Percentiles rank a stretch among this genome's conserved stretches.
These are phyloP conservation scores for Phainopepla nitens DNA, from an alignment of 2,113 vertebrate genomes.

Conservation along the genomic window DNA sequence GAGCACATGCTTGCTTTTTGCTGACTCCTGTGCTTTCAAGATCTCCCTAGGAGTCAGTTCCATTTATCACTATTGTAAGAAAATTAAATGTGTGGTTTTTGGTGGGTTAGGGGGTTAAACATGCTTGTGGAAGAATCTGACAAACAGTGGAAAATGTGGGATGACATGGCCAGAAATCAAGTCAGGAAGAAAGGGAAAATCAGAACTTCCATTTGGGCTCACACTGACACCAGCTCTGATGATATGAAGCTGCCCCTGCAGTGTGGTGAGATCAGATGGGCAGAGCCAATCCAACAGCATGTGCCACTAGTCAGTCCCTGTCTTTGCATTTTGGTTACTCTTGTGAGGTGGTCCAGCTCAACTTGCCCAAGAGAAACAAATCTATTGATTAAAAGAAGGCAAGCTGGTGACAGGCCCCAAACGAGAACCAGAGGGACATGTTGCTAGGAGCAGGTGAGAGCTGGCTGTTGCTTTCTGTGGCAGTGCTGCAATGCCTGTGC, in stretches of 20 bases:
- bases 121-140: not conserved
- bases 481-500: not conserved
- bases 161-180: not conserved
- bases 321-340: not conserved
- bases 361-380: not conserved
- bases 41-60: not conserved
- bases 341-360: not conserved
- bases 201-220: not conserved
- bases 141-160: not conserved
- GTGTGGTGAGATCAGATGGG: not conserved
- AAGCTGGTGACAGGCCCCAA: not conserved
- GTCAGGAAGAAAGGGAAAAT: not conserved
- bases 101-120: not conserved
- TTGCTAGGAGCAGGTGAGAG: not conserved
- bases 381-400: not conserved
- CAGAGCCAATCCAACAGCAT: not conserved
- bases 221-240: not conserved
- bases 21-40: not conserved
- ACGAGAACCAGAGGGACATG: not conserved
- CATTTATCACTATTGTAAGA: not conserved
- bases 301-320: not conserved
- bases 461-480: rapidly evolving
- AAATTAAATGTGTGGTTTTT: not conserved
- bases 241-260: not conserved
- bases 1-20: not conserved